phyloP scores from a whole-genome alignment of 2,113 vertebrate genomes.

The Peromyscus maniculatus region DNA sequence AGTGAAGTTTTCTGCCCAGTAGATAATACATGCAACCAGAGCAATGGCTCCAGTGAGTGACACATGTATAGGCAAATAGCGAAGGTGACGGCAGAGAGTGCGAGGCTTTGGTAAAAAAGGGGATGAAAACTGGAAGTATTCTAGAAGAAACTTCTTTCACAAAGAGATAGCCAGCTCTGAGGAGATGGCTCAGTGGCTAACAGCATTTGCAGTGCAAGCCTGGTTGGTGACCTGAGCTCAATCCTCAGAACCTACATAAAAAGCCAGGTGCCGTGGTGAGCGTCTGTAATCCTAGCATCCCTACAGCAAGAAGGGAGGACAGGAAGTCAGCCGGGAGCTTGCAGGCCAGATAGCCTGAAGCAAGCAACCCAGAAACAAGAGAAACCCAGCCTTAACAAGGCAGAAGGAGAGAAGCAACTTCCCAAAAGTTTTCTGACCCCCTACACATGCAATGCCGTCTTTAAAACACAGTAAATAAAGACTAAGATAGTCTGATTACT shows the following conservation, averaged over 20 bases:
- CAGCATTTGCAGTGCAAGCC: background rate
- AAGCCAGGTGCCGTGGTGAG: background rate
- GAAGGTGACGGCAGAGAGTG: background rate
- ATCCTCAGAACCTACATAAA: background rate
- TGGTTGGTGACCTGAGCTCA: background rate
- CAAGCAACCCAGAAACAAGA: no score
- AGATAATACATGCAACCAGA: background rate
- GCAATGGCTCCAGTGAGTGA: background rate
- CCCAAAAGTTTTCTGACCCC: background rate
- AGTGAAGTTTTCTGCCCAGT: background rate
- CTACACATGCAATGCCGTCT: no score
- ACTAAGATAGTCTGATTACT: background rate
- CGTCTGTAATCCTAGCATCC: background rate
- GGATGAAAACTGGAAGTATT: background rate
- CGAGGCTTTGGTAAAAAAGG: background rate
- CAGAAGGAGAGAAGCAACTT: background rate
- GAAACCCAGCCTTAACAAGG: background rate
- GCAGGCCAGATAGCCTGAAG: background rate
- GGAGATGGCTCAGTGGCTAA: background rate
- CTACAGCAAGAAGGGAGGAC: background rate
- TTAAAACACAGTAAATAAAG: background rate
- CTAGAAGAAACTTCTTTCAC: background rate
- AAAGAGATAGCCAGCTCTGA: background rate
- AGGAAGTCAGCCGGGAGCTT: background rate
- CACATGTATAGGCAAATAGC: background rate